phyloP scores from a whole-genome alignment of 1,140 invertebrate genomes.

The Eubasilissa regina region DNA sequence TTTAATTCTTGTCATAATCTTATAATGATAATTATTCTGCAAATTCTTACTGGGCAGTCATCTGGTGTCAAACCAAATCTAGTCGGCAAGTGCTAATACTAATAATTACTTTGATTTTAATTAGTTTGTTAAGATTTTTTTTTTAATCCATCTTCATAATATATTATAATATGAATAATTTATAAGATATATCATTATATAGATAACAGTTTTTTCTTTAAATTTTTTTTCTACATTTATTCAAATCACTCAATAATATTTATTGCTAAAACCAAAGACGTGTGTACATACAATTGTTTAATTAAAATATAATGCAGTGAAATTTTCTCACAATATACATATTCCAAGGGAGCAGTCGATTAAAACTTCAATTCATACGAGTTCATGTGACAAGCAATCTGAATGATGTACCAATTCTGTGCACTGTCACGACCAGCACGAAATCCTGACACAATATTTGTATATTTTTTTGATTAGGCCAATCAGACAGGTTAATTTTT shows the following conservation, averaged over 20 bases:
- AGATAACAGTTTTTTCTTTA: constrained; percentile 19
- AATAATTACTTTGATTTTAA: constrained; percentile 35
- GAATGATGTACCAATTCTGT: too few relatives aligned
- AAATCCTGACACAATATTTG: too few relatives aligned
- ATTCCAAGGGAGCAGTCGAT: too few relatives aligned
- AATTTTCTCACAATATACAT: too few relatives aligned
- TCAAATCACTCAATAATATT: constrained; percentile 4
- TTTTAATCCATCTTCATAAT: constrained; percentile 13
- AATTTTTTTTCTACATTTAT: constrained; percentile 12
- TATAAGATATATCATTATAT: constrained; percentile 11
- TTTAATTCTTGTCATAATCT: too few relatives aligned
- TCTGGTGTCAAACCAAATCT: constrained; percentile 45
- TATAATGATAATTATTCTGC: background rate
- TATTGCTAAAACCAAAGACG: constrained; percentile 43
- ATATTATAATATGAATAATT: constrained; percentile 32
- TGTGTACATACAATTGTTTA: background rate
- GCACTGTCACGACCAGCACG: too few relatives aligned
- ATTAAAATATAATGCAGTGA: too few relatives aligned
- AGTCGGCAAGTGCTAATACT: constrained; percentile 58
- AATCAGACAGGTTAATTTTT: too few relatives aligned
- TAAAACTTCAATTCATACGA: too few relatives aligned
- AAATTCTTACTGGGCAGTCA: constrained; percentile 32
- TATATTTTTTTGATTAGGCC: too few relatives aligned
- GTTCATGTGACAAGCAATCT: too few relatives aligned
- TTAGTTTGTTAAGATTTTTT: constrained; percentile 38